phyloP scores from a whole-genome alignment of 2,113 vertebrate genomes.

The Elanoides forficatus region DNA sequence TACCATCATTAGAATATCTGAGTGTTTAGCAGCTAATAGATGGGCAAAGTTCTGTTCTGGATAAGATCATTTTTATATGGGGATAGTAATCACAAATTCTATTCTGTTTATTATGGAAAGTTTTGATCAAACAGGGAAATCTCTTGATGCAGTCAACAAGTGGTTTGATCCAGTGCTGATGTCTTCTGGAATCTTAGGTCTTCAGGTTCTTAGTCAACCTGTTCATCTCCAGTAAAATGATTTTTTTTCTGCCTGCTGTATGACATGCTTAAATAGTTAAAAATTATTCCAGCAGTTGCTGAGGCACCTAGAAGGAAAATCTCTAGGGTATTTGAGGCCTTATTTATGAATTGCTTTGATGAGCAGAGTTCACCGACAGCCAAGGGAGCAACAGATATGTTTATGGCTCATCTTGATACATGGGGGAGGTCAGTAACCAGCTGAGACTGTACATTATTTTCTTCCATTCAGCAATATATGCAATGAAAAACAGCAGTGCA shows the following conservation, averaged over 20 bases:
- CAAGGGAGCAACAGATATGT: slow-evolving; percentile 9
- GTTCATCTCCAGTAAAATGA: background rate
- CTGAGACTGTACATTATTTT: slow-evolving; percentile 36
- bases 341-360: slow-evolving; percentile 11
- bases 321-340: background rate
- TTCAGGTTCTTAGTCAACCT: background rate
- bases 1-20: background rate
- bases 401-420: slow-evolving; percentile 45
- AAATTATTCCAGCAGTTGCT: background rate
- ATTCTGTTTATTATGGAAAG: background rate
- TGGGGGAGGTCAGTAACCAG: slow-evolving; percentile 9
- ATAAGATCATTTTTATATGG: background rate
- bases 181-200: background rate
- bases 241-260: background rate
- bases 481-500: slow-evolving; percentile 3
- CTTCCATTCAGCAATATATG: slow-evolving; percentile 35
- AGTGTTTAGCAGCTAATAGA: background rate
- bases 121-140: background rate
- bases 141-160: background rate
- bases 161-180: background rate
- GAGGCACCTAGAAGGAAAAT: background rate
- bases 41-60: background rate
- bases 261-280: background rate
- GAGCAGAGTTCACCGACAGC: background rate
- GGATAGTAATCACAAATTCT: background rate